Evolutionary conservation across 2,113 vertebrate species (phyloP), one percentile per base, ranked within the genome.

Genomic region (Peromyscus polionotus): DNA sequence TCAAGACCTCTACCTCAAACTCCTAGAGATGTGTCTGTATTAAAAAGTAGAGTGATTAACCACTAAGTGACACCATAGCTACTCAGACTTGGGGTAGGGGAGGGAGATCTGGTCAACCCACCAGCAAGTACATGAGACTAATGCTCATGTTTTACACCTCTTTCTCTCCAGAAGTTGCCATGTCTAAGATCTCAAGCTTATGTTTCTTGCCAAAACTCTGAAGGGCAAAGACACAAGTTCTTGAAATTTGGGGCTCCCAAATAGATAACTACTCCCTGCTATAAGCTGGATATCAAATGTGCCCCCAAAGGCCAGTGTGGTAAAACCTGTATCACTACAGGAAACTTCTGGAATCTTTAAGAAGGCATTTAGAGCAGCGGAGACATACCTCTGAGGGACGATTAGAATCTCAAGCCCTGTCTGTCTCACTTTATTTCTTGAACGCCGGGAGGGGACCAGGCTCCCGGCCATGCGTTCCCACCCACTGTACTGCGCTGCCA

Each of bases 401-500:
- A 54, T 48, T 45, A 26, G 72, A 57, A 17, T 13, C 28, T n/a
- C 42, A 28, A 88, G n/a, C 61, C 20, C 12, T 76, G 20, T 9
- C 7, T 57, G 51, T 73, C 65, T 63, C 33, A 31, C 76, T 81
- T 70, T n/a, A 68, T 17, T 51, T 81, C 33, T 42, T 48, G 54
- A 7, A 33, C 11, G 39, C 24, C 33, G 63, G 13, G 6, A 88
- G 22, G 12, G 3, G 59, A 36, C 48, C 28, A 42, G 63, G 31
- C 39, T 24, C 17, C 16, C 19, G 54, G 45, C 12, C 5, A 22
- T 28, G 22, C 61, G 19, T 0, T 36, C 45, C 24, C 22, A 45
- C 31, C 5, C 26, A 14, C 6, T 22, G 9, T 6, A 31, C 0
- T 10, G 4, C 5, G 6, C 24, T 4, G 20, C 31, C 42, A 61